A percentile compares a stretch with the other conserved stretches of the same genome.
Evolutionary conservation across 2,797 vertebrate genomes (phyloP).

Genomic region (Cichlasoma orientale): DNA sequence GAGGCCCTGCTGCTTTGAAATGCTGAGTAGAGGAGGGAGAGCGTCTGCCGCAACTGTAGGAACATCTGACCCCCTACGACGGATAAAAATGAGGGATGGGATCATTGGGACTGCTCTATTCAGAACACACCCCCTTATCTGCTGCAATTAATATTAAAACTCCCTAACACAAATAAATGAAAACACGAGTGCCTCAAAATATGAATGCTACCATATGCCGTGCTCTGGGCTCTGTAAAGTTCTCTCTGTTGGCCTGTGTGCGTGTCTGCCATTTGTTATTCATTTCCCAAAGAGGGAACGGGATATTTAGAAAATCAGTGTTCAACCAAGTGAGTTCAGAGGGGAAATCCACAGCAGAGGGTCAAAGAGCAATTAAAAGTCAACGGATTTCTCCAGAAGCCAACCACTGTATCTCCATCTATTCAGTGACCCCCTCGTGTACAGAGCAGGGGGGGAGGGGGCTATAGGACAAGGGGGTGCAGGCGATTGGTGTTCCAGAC

Average conservation of each 20-base stretch:
- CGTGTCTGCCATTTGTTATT: constrained; percentile 25
- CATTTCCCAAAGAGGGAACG: constrained; percentile 19
- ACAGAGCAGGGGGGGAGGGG: constrained; percentile 14
- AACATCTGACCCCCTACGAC: constrained; percentile 46
- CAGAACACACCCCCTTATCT: constrained; percentile 47
- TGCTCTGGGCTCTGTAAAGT: constrained; percentile 6
- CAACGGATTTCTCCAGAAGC: constrained; percentile 61
- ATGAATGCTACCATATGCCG: constrained; percentile 31
- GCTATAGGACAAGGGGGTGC: background rate
- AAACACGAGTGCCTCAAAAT: constrained; percentile 41
- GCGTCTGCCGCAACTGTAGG: constrained; percentile 33
- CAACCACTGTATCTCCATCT: constrained; percentile 54
- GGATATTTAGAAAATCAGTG: constrained; percentile 49
- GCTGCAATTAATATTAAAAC: constrained; percentile 49
- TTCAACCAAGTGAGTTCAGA: constrained; percentile 36
- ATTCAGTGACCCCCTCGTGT: constrained; percentile 50
- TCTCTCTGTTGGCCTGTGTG: constrained; percentile 10
- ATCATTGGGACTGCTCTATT: constrained; percentile 52
- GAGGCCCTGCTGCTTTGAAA: constrained; percentile 49
- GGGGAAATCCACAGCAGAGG: constrained; percentile 54
- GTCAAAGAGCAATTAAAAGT: constrained; percentile 78
- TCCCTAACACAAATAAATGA: constrained; percentile 41
- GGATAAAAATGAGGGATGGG: constrained; percentile 56
- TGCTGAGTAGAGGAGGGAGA: constrained; percentile 48
- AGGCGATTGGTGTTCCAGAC: constrained; percentile 34